These are phyloP conservation scores for Lasiurus cinereus DNA, from an alignment of 2,113 vertebrate genomes.

Conservation along the genomic window DNA sequence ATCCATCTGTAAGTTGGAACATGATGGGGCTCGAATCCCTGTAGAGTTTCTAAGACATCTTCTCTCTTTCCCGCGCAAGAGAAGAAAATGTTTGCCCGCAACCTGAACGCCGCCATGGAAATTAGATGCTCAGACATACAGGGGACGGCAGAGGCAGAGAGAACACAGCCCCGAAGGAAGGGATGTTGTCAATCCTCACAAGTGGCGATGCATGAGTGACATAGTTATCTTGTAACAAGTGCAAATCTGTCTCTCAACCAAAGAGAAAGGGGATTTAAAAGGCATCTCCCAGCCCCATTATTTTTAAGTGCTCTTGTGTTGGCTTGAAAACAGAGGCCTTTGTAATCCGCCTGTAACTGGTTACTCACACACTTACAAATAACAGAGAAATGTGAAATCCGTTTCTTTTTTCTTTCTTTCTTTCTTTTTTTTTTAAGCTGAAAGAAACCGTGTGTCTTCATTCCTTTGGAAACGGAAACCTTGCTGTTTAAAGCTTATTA, in stretches of 20 bases:
- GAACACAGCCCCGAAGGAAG: slow-evolving; percentile 77
- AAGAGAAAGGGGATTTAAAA: slow-evolving; percentile 46
- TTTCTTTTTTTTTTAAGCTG: not conserved
- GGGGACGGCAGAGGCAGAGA: slow-evolving; percentile 62
- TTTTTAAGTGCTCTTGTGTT: slow-evolving; percentile 41
- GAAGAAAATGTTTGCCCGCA: slow-evolving; percentile 74
- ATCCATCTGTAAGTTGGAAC: slow-evolving; percentile 79
- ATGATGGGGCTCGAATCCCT: slow-evolving; percentile 79
- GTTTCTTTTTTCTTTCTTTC: not conserved
- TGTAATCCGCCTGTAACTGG: slow-evolving; percentile 5
- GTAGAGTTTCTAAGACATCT: slow-evolving; percentile 73
- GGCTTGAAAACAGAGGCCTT: not conserved
- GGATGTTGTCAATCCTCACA: not conserved
- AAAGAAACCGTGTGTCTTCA: not conserved
- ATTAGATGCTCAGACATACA: slow-evolving; percentile 76
- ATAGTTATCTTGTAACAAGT: slow-evolving; percentile 67
- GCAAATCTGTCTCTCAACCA: slow-evolving; percentile 49
- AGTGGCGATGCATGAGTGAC: slow-evolving; percentile 56
- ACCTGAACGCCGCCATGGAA: slow-evolving; percentile 76
- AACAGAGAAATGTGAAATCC: slow-evolving; percentile 56
- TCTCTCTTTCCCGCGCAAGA: slow-evolving; percentile 52
- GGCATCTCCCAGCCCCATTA: slow-evolving; percentile 8
- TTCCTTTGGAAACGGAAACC: slow-evolving; percentile 27
- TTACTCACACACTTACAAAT: slow-evolving; percentile 21
- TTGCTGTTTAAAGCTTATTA: not conserved